phyloP scores from a whole-genome alignment of 2,113 vertebrate genomes.

The Hemicordylus capensis region DNA sequence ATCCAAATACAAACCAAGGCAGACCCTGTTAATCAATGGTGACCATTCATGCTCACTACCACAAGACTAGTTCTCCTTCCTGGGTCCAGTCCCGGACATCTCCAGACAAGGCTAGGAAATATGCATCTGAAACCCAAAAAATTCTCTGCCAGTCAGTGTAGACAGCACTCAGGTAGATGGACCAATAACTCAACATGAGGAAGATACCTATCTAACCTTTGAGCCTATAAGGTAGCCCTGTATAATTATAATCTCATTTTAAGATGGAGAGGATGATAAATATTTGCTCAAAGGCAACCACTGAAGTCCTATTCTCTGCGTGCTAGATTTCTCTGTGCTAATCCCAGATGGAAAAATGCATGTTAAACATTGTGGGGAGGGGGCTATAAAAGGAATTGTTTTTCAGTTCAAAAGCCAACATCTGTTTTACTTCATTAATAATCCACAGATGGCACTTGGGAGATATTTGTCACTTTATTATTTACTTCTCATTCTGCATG shows the following conservation, averaged over 20 bases:
- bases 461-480: not conserved
- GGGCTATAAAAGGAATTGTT: not conserved
- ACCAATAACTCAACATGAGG: too few relatives aligned
- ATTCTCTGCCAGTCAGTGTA: too few relatives aligned
- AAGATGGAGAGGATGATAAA: not conserved
- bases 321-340: not conserved
- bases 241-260: not conserved
- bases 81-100: too few relatives aligned
- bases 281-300: not conserved
- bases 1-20: too few relatives aligned
- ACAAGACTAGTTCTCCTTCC: too few relatives aligned
- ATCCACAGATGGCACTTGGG: not conserved
- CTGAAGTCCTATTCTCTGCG: not conserved
- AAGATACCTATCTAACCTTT: too few relatives aligned
- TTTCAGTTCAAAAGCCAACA: not conserved
- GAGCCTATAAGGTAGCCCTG: not conserved
- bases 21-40: too few relatives aligned
- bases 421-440: slow-evolving; percentile 10
- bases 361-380: not conserved
- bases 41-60: too few relatives aligned
- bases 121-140: too few relatives aligned
- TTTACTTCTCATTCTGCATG: slow-evolving; percentile 28
- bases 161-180: too few relatives aligned
- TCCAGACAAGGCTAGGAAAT: too few relatives aligned
- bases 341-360: not conserved